Conservation (phyloP, 2,113 vertebrate genomes). For the Microtus richardsoni region DNA sequence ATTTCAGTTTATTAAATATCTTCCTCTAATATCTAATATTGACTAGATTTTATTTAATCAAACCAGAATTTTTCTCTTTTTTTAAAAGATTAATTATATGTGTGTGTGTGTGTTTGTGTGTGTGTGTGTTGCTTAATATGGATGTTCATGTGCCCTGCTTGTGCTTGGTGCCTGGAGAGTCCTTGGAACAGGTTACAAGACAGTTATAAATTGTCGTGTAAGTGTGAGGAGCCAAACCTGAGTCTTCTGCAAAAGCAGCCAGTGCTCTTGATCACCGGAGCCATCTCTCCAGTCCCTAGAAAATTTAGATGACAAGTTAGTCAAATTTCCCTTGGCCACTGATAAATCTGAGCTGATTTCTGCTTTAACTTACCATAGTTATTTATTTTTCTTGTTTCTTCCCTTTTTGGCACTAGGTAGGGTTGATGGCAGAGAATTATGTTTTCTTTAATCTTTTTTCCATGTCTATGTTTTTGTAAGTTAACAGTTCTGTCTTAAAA, state of each 20-base stretch:
- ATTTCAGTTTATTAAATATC: neutral
- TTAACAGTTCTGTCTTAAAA: neutral
- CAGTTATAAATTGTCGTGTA: neutral
- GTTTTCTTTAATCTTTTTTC: neutral
- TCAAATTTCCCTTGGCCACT: accelerated
- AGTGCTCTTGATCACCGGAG: neutral
- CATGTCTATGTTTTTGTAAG: neutral
- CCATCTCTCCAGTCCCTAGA: neutral
- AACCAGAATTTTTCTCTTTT: neutral
- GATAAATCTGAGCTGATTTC: neutral
- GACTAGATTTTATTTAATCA: neutral
- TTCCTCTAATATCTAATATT: neutral
- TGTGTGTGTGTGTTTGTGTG: neutral
- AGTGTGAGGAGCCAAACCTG: neutral
- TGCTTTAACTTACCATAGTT: neutral
- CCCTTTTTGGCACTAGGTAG: neutral
- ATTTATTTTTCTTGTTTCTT: neutral
- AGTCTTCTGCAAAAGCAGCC: neutral
- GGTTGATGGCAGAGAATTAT: neutral
- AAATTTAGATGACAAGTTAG: neutral
- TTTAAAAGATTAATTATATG: neutral
- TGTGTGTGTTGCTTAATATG: neutral
- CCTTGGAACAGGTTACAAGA: neutral
- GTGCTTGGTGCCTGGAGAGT: neutral
- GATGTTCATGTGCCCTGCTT: neutral